Conservation (phyloP, 64 coral and sea anemone genomes). For the Acropora yongei region DNA sequence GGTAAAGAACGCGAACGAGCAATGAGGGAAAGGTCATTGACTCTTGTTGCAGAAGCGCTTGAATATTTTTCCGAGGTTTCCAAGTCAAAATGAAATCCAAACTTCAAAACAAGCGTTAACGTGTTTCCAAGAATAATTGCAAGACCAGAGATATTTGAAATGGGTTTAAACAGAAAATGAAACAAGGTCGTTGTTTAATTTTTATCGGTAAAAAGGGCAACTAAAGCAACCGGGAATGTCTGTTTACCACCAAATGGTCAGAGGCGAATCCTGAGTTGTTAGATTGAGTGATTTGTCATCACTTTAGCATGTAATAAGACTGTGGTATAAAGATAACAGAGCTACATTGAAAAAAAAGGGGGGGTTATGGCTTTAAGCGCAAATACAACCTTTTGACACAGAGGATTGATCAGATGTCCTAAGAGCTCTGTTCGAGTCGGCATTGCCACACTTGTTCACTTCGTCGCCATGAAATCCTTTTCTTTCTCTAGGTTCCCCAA, state of each 20-base stretch:
- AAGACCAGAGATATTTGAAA: neutral
- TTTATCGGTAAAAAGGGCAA: too few relatives aligned
- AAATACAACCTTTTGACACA: conserved; percentile 13
- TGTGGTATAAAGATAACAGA: neutral
- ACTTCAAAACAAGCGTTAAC: neutral
- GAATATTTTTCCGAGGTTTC: too few relatives aligned
- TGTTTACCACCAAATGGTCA: too few relatives aligned
- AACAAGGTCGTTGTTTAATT: too few relatives aligned
- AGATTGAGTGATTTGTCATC: too few relatives aligned
- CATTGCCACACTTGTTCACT: conserved; percentile 22
- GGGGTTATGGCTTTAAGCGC: neutral
- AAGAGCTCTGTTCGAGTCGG: conserved; percentile 61
- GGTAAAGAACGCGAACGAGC: too few relatives aligned
- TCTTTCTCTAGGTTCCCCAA: conserved; percentile 27
- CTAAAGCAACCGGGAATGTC: too few relatives aligned
- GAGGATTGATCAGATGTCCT: conserved; percentile 3
- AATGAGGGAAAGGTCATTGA: too few relatives aligned
- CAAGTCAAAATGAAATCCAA: neutral
- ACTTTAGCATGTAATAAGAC: too few relatives aligned
- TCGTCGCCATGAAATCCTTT: neutral
- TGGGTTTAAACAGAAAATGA: too few relatives aligned
- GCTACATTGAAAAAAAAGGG: neutral
- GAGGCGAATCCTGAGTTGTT: too few relatives aligned
- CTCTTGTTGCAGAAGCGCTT: too few relatives aligned
- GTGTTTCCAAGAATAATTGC: neutral